Percentiles rank a stretch among this genome's conserved stretches.
These are phyloP conservation scores for Eurytoma californica DNA, from an alignment of 2,888 invertebrate genomes.

Conservation along the genomic window DNA sequence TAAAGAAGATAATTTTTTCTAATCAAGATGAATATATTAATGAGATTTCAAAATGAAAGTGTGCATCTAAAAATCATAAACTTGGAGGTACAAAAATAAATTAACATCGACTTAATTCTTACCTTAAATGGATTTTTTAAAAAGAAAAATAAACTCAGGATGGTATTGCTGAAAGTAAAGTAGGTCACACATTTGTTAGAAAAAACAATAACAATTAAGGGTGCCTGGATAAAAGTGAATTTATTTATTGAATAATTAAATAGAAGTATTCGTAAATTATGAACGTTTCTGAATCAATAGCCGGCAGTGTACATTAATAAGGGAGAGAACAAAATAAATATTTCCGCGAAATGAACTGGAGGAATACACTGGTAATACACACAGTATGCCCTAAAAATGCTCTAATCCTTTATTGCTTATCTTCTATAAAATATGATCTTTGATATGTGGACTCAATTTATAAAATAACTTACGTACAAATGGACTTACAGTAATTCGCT, in stretches of 20 bases:
- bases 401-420: conserved; percentile 62
- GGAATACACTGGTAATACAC: conserved; percentile 26
- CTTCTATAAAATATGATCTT: conserved; percentile 68
- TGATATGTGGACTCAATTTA: conserved; percentile 70
- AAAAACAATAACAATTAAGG: neutral
- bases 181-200: no score
- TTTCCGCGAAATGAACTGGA: conserved; percentile 18
- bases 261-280: conserved; percentile 24
- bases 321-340: conserved; percentile 21
- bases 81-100: no score
- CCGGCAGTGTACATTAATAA: conserved; percentile 2
- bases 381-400: conserved; percentile 39
- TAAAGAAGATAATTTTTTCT: no score
- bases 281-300: conserved; percentile 1
- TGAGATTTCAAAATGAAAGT: no score
- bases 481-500: conserved; percentile 31
- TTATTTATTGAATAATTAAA: conserved; percentile 39
- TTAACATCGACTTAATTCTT: no score
- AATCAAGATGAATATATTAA: no score
- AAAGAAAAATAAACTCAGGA: no score
- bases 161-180: no score
- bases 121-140: no score
- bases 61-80: no score
- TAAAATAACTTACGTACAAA: conserved; percentile 64
- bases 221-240: conserved; percentile 3